These are phyloP conservation scores for Trichonephila clavata DNA, from an alignment of 1,140 invertebrate genomes.

Conservation along the genomic window DNA sequence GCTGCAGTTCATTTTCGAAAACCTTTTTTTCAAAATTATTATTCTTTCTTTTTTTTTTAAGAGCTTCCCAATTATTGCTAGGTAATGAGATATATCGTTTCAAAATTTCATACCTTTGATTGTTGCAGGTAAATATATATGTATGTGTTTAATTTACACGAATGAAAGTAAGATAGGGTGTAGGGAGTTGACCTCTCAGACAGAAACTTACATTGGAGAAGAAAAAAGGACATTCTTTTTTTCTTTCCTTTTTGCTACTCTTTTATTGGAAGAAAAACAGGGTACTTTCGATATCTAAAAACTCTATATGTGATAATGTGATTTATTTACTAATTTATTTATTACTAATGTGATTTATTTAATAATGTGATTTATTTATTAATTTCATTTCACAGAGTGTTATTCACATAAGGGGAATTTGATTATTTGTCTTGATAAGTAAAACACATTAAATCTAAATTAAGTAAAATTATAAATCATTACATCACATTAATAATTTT, in stretches of 20 bases:
- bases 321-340: too few species aligned
- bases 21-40: background rate
- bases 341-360: too few species aligned
- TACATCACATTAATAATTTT: too few species aligned
- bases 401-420: too few species aligned
- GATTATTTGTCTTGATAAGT: too few species aligned
- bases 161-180: slow-evolving; percentile 13
- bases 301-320: background rate
- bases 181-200: background rate
- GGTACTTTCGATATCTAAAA: background rate
- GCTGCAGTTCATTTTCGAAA: background rate
- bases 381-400: too few species aligned
- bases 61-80: background rate
- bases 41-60: slow-evolving; percentile 10
- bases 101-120: slow-evolving; percentile 59
- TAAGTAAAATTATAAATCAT: too few species aligned
- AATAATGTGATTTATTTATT: too few species aligned
- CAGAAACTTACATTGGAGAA: background rate
- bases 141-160: slow-evolving; percentile 3
- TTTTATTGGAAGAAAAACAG: background rate
- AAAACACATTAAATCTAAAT: too few species aligned
- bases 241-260: background rate
- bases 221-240: background rate
- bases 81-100: slow-evolving; percentile 42
- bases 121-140: slow-evolving; percentile 26